Evolutionary conservation across 2,113 vertebrate species (phyloP), one percentile per base, ranked within the genome.

Genomic region (Sorex araneus): DNA sequence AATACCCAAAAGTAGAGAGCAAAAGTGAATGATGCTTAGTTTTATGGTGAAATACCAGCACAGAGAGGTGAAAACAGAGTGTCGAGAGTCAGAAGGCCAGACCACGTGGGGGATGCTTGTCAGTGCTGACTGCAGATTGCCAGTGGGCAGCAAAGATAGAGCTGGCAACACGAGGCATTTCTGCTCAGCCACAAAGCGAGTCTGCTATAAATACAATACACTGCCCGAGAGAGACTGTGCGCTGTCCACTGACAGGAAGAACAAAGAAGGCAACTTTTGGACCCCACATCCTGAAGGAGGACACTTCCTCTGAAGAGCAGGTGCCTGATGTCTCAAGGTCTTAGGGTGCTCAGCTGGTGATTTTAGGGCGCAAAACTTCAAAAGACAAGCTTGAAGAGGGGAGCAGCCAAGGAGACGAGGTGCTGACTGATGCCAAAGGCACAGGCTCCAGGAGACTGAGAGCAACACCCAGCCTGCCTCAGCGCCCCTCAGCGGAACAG

Each of bases 341-440:
- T 6, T 15, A 0, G 3, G 3, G 0, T 15, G 27, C 21, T 64
- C 67, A 27, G 30, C 21, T 21, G 27, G n/a, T 28, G 73, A 45
- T 19, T 91, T 75, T 6, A 66, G 27, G 10, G 0, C 0, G 8
- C 2, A 7, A 27, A 30, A 27, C 9, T 18, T 0, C 18, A 21
- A 57, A 30, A 2, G 11, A 2, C 2, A 21, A 0, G 6, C 6
- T 36, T 10, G 21, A 27, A 0, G 15, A 32, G 67, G 3, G 5
- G 47, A 25, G 1, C 36, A 77, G 30, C 28, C 8, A 11, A 57
- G 50, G 27, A 23, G 76, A 23, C 36, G 32, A 8, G 18, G n/a
- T 11, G n/a, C 3, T 19, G 23, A 77, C 28, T 19, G 32, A 57
- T 6, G 21, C 64, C 21, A 78, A 30, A 57, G 32, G 18, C 12